These are phyloP conservation scores for Teleiodes luculella DNA, from an alignment of 2,888 invertebrate genomes.

Conservation along the genomic window DNA sequence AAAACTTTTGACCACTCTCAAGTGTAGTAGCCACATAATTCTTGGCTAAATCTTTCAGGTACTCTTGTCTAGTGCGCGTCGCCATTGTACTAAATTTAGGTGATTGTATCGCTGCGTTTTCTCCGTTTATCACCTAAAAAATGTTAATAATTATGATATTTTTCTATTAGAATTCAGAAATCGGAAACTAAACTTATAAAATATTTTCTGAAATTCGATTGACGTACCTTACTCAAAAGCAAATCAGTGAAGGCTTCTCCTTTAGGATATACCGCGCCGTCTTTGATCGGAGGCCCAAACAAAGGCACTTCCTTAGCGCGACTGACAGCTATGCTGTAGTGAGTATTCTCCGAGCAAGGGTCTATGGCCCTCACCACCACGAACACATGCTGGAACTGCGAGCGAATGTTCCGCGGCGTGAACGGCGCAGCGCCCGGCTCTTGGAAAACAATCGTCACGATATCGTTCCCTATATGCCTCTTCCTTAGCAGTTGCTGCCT, in stretches of 20 bases:
- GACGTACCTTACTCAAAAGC: constrained; percentile 87
- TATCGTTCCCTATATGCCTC: constrained; percentile 98
- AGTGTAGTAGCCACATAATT: constrained; percentile 90
- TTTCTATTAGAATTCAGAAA: background rate
- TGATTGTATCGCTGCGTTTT: constrained; percentile 96
- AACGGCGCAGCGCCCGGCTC: constrained; percentile 95
- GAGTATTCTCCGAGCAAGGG: constrained; percentile 94
- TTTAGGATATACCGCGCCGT: constrained; percentile 91
- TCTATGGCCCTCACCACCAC: constrained; percentile 93
- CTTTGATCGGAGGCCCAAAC: constrained; percentile 96
- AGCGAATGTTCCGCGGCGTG: constrained; percentile 95
- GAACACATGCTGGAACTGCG: constrained; percentile 98
- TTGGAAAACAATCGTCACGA: constrained; percentile 97
- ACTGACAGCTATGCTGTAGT: constrained; percentile 87
- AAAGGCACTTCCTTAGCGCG: constrained; percentile 96
- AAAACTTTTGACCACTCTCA: constrained; percentile 92
- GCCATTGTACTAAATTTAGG: constrained; percentile 99
- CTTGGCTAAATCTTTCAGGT: constrained; percentile 93
- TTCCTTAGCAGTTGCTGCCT: constrained; percentile 95
- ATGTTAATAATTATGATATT: background rate
- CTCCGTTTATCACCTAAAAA: constrained; percentile 92
- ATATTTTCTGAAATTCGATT: too few species aligned
- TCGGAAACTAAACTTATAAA: background rate
- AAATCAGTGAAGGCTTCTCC: constrained; percentile 97
- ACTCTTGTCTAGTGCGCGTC: constrained; percentile 95